Base-by-base conservation (phyloP, 2,888 invertebrate genomes). In the Sialis lutaria region DNA sequence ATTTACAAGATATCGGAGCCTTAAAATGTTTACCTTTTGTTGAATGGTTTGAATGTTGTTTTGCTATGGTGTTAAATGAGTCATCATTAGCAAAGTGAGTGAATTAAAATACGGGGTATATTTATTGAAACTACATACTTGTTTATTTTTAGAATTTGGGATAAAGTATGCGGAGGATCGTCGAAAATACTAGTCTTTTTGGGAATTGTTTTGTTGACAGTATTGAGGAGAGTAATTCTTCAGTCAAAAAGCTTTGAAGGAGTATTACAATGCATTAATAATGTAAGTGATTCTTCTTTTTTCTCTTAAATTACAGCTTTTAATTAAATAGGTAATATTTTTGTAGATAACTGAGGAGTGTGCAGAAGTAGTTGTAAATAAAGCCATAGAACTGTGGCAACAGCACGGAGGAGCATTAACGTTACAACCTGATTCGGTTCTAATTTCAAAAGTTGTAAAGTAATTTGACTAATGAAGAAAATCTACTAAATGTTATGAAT, bases 301-400 rank as follows among this genome's bases (percentile, higher is more conserved):
- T 47, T 42, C 61, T 60, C 13, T 58, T 81, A 81, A 74, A n/a
- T 32, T 7, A 33, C 30, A 48, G 40, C 12, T 44, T 22, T 9
- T 31, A 44, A 37, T 35, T 34, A 6, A 43, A 48, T 67, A n/a
- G n/a, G n/a, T n/a, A 22, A 22, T 22, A 22, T 22, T 22, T 22
- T 22, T 67, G 42, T 60, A 86, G 85, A 76, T 86, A 53, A 75
- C 82, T 4, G 81, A 85, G 59, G 86, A 90, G 64, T 77, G 75
- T 54, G 79, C 83, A 52, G 89, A 88, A 60, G 75, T 83, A 3
- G 81, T 89, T 50, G 86, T 85, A 0, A 87, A 82, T 58, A 86
- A 89, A 65, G 82, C 87, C 1, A 82, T 90, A 6, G 88, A 89
- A 56, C 69, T 83, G 54, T 88, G 89, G 85, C 86, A 86, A 59